A percentile compares a stretch with the other conserved stretches of the same genome.
Evolutionary conservation across 1,140 invertebrate genomes (phyloP).

Genomic region (Magallana angulata): DNA sequence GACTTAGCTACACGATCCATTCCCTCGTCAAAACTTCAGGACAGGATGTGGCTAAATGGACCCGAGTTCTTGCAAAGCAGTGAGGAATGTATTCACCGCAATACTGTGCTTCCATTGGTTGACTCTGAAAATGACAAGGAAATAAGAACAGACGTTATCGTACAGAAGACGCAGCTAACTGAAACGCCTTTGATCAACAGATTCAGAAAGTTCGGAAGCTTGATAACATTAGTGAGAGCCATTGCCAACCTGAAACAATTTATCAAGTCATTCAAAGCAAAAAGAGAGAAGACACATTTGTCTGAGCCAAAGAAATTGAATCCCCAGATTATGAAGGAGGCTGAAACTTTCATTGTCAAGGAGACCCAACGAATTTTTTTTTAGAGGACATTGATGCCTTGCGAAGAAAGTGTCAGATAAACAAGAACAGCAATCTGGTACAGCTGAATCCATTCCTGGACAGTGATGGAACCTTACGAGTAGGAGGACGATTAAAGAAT

Average conservation of each 20-base stretch:
- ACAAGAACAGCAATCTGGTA: not conserved
- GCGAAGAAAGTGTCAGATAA: not conserved
- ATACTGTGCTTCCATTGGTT: conserved; percentile 31
- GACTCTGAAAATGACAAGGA: conserved; percentile 40
- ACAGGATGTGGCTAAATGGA: conserved; percentile 47
- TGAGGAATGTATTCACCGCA: not conserved
- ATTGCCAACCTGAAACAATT: conserved; percentile 41
- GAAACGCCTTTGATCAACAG: not conserved
- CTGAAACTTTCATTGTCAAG: not conserved
- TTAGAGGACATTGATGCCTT: not conserved
- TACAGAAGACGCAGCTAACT: not conserved
- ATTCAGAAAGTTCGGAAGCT: conserved; percentile 30
- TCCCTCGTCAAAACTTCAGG: not conserved
- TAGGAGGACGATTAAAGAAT: conserved; percentile 38
- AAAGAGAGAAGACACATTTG: not conserved
- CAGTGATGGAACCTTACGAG: conserved; percentile 34
- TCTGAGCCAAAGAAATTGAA: no score
- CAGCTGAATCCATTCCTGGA: not conserved
- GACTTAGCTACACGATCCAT: no score
- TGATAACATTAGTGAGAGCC: conserved; percentile 10
- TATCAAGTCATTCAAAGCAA: not conserved
- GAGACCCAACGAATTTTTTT: not conserved
- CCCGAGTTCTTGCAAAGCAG: conserved; percentile 1
- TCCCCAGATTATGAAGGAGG: not conserved
- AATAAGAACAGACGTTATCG: conserved; percentile 13